A percentile compares a stretch with the other conserved stretches of the same genome.
Conservation (phyloP, 2,113 vertebrate genomes). For the Thalassoma bifasciatum region DNA sequence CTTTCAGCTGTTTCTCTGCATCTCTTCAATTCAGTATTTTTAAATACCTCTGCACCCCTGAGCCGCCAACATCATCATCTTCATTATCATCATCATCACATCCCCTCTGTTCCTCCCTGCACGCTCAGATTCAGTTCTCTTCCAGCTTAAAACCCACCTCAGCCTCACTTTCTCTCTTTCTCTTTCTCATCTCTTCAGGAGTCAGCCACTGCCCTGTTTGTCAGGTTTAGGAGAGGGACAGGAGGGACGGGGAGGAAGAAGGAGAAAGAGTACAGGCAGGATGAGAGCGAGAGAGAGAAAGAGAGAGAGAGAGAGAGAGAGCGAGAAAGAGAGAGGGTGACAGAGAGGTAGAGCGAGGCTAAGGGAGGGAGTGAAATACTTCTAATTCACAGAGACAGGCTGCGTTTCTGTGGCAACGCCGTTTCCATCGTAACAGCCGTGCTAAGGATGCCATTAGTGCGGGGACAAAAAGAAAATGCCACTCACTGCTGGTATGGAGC, state of each 20-base stretch:
- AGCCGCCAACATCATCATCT: neutral
- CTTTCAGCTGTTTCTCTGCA: neutral
- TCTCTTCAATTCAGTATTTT: too few species aligned
- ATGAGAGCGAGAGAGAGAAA: conserved; percentile 15
- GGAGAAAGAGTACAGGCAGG: conserved; percentile 31
- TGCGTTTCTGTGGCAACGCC: conserved; percentile 83
- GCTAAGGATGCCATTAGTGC: conserved; percentile 84
- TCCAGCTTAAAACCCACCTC: conserved; percentile 27
- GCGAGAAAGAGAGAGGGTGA: conserved; percentile 10
- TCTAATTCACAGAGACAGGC: conserved; percentile 81
- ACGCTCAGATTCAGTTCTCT: conserved; percentile 44
- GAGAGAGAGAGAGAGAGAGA: conserved; percentile 3
- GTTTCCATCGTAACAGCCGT: conserved; percentile 83
- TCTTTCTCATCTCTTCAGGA: conserved; percentile 37
- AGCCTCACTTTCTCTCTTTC: conserved; percentile 19
- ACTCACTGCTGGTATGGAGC: conserved; percentile 63
- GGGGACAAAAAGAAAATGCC: conserved; percentile 72
- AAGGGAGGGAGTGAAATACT: conserved; percentile 73
- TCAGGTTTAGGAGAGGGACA: conserved; percentile 64
- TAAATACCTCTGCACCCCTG: neutral
- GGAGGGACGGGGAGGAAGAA: conserved; percentile 28
- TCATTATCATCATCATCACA: conserved; percentile 4
- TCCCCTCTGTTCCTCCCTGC: conserved; percentile 28
- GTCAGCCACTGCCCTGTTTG: conserved; percentile 65
- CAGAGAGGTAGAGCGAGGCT: conserved; percentile 40